Evolutionary conservation across 1,140 invertebrate species (phyloP).

Genomic region (Archivesica marissinica): DNA sequence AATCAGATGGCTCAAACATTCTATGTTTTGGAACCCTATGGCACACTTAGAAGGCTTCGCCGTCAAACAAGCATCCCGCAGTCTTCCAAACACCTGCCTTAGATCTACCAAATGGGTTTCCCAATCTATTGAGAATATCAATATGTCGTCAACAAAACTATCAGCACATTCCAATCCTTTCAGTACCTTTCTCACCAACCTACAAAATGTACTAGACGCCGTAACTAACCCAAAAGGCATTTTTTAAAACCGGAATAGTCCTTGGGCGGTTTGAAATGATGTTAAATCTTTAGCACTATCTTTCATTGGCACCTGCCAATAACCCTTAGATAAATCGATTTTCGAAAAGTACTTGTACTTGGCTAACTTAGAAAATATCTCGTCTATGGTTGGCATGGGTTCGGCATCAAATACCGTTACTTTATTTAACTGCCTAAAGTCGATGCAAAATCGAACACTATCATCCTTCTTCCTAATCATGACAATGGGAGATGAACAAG

Average conservation of each 20-base stretch:
- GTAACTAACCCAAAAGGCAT: constrained; percentile 74
- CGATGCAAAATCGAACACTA: constrained; percentile 83
- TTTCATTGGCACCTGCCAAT: constrained; percentile 63
- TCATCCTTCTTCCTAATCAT: constrained; percentile 87
- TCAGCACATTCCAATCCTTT: constrained; percentile 21
- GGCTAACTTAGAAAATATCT: constrained; percentile 57
- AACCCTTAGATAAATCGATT: constrained; percentile 68
- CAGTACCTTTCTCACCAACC: constrained; percentile 68
- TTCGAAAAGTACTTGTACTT: constrained; percentile 80
- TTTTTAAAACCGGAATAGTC: too few relatives aligned
- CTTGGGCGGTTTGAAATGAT: too few relatives aligned
- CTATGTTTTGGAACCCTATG: constrained; percentile 42
- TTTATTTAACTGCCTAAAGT: constrained; percentile 83
- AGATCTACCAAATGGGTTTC: constrained; percentile 40
- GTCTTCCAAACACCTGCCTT: constrained; percentile 37
- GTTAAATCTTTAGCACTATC: constrained; percentile 14
- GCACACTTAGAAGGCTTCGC: constrained; percentile 60
- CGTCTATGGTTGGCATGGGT: constrained; percentile 68
- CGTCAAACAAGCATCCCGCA: constrained; percentile 53
- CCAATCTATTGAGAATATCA: constrained; percentile 44
- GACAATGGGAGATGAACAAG: too few relatives aligned
- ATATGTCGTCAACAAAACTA: constrained; percentile 70
- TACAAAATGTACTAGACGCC: constrained; percentile 41
- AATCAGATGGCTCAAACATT: constrained; percentile 51
- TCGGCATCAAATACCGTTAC: constrained; percentile 68